phyloP scores from a whole-genome alignment of 2,888 invertebrate genomes.

The Chrysolina americana region DNA sequence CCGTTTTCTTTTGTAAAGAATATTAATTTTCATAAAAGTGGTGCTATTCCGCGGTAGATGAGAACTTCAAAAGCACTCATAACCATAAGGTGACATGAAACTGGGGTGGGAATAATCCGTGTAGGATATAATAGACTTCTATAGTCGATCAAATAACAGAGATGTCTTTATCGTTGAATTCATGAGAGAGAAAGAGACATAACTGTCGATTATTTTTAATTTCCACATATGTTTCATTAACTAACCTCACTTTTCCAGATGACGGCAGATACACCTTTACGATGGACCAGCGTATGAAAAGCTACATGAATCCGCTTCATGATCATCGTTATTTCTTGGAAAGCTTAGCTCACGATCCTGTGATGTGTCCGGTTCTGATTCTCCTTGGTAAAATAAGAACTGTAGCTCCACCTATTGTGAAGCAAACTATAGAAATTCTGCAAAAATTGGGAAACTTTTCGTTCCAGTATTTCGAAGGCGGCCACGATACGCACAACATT shows the following conservation, averaged over 20 bases:
- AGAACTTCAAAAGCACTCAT: too few relatives aligned
- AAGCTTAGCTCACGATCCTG: conserved; percentile 61
- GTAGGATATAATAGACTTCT: too few relatives aligned
- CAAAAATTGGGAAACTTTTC: conserved; percentile 57
- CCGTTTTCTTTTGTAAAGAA: too few relatives aligned
- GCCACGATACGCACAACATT: conserved; percentile 77
- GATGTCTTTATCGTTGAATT: too few relatives aligned
- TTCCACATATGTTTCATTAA: too few relatives aligned
- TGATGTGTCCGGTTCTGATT: conserved; percentile 66
- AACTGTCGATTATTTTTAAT: too few relatives aligned
- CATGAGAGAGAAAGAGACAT: too few relatives aligned
- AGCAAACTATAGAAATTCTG: conserved; percentile 53
- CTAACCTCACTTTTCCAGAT: conserved; percentile 43
- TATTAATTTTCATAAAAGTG: too few relatives aligned
- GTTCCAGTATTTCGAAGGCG: conserved; percentile 70
- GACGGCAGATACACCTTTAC: conserved; percentile 72
- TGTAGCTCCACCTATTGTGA: conserved; percentile 52
- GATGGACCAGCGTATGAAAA: conserved; percentile 72
- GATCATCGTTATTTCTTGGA: conserved; percentile 59
- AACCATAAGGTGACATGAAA: too few relatives aligned
- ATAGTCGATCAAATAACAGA: too few relatives aligned
- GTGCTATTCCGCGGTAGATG: too few relatives aligned
- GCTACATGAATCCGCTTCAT: conserved; percentile 64
- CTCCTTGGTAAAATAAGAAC: conserved; percentile 57
- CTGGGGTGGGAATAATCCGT: too few relatives aligned